Evolutionary conservation across 1,140 invertebrate species (phyloP), one percentile per base, ranked within the genome.

Genomic region (Trichonephila clavipes): DNA sequence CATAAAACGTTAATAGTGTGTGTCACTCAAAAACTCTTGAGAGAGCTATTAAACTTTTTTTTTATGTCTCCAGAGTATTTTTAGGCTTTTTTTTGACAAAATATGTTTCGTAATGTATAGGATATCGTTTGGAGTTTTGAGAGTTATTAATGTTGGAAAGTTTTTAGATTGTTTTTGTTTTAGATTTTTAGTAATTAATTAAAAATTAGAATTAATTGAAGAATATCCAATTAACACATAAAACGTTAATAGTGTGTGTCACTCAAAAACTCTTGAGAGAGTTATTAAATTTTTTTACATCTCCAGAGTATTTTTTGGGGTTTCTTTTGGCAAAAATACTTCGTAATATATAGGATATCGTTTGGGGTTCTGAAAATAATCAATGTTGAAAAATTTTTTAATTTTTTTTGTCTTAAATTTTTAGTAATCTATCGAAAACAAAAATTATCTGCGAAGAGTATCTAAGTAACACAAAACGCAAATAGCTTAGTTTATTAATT

Each of bases 181-280:
- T 3, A 40, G 34, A 3, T 40, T 40, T 40, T 40, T 40, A 40
- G 34, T 0, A 3, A 40, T 40, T 4, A 3, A 40, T 40, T 40
- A 40, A 40, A 40, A 40, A 40, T 2, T 40, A 40, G 3, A 40
- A 40, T 40, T 40, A 40, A 40, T 40, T 40, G 34, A 40, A 40
- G 2, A 40, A 2, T 40, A 40, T 40, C n/a, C 34, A 40, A 40
- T 40, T 40, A 40, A 40, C 34, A 40, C 0, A 28, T 40, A 40
- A 3, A 40, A 40, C 28, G 28, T 28, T 28, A 28, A 28, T 28
- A 28, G 69, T 12, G 24, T 12, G 28, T 4, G 24, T 34, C 69
- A 77, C 69, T 77, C 28, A 77, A 18, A 77, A 77, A 34, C 69
- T 77, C 24, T 77, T 77, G 12, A 77, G 69, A 24, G 24, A 77